phyloP scores from a whole-genome alignment of 2,797 vertebrate genomes.

The Hypotaenidia philippensis region DNA sequence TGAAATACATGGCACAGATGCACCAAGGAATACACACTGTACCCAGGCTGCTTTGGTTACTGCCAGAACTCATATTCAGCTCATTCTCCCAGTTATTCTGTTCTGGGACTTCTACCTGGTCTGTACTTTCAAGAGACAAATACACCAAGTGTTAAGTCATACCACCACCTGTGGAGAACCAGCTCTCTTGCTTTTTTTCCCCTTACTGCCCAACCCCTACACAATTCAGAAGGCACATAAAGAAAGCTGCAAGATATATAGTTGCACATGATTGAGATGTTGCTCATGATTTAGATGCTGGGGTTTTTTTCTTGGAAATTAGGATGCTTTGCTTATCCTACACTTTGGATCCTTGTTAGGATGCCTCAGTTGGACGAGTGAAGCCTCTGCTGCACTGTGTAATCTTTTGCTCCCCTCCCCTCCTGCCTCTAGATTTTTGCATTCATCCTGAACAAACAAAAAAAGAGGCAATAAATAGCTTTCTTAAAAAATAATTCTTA shows the following conservation, averaged over 20 bases:
- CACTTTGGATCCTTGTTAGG: neutral
- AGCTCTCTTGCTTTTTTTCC: neutral
- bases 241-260: neutral
- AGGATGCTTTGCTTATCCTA: neutral
- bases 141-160: neutral
- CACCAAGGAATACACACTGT: accelerated
- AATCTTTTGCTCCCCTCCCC: neutral
- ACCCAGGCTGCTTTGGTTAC: neutral
- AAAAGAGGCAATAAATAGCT: neutral
- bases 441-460: neutral
- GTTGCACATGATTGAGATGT: neutral
- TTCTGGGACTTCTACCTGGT: neutral
- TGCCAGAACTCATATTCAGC: neutral
- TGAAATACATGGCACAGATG: neutral
- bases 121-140: neutral
- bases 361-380: neutral
- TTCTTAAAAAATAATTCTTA: neutral
- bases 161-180: neutral
- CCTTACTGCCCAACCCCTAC: neutral
- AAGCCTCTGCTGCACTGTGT: neutral
- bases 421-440: neutral
- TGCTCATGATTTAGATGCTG: neutral
- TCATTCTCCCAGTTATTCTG: neutral
- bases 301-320: neutral
- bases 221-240: neutral